Percentiles rank a stretch among this genome's conserved stretches.
Conservation (phyloP, 2,888 invertebrate species). For the Cephus spinipes region DNA sequence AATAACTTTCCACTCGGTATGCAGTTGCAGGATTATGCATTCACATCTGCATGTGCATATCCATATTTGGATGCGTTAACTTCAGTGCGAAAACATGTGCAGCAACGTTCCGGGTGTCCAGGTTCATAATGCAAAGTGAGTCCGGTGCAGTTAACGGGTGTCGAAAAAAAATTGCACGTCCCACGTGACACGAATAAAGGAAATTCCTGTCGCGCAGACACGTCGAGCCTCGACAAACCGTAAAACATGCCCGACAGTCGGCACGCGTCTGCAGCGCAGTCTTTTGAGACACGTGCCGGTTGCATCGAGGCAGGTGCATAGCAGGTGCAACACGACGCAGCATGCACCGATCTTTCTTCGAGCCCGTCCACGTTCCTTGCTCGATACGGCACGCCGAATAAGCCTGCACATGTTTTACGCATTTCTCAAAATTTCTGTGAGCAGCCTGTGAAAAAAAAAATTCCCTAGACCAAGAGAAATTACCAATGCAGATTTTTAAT, state of each 20-base stretch:
- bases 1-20: background rate
- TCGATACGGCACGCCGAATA: background rate
- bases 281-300: constrained; percentile 3
- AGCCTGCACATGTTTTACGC: background rate
- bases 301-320: background rate
- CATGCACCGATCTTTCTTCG: background rate
- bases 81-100: background rate
- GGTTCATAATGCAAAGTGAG: background rate
- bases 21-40: background rate
- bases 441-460: background rate
- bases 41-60: background rate
- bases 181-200: constrained; percentile 4
- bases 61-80: background rate
- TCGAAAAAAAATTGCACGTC: constrained; percentile 3
- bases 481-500: background rate
- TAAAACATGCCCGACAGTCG: constrained; percentile 4
- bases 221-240: background rate
- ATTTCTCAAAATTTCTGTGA: background rate
- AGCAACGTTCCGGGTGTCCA: background rate
- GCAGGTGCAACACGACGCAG: background rate
- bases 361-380: background rate
- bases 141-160: background rate
- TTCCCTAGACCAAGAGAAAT: background rate
- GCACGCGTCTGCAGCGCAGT: constrained; percentile 1
- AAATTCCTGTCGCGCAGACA: background rate